Conservation (phyloP, 2,797 vertebrate species). For the Naso thynnoides region DNA sequence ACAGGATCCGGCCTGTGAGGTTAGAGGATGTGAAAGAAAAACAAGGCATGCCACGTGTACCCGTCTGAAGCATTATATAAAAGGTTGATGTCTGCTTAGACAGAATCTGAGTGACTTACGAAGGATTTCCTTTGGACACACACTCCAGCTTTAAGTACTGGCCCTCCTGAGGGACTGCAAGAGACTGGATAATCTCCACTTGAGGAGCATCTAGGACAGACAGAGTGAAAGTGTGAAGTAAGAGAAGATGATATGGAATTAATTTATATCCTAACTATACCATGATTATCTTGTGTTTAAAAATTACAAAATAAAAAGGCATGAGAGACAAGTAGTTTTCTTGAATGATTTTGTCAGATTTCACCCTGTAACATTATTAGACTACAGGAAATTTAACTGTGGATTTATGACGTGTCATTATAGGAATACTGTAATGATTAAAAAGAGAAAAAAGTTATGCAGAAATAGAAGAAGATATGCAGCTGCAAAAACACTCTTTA, state of each 20-base stretch:
- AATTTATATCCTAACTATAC: neutral
- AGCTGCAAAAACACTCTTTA: neutral
- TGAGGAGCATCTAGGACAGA: slow-evolving; percentile 90
- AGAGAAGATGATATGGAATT: neutral
- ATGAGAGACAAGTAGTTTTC: neutral
- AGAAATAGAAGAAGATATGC: neutral
- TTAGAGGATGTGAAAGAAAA: slow-evolving; percentile 24
- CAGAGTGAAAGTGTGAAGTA: neutral
- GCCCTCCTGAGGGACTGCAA: slow-evolving; percentile 94
- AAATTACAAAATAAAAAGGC: neutral
- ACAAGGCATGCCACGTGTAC: neutral
- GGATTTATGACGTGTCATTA: neutral
- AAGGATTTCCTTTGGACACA: slow-evolving; percentile 97
- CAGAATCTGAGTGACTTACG: slow-evolving; percentile 87
- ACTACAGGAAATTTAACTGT: neutral
- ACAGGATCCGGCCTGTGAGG: slow-evolving; percentile 93
- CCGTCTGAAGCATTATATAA: slow-evolving; percentile 13
- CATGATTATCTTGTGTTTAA: neutral
- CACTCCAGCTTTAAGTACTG: slow-evolving; percentile 96
- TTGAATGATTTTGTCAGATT: neutral
- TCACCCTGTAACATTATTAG: neutral
- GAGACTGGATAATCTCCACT: slow-evolving; percentile 93
- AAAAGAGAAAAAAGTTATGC: no score
- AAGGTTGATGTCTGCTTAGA: slow-evolving; percentile 14
- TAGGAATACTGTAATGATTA: neutral